Percentiles rank a stretch among this genome's conserved stretches.
phyloP scores from a whole-genome alignment of 2,797 vertebrate species.

The Mycteria americana region DNA sequence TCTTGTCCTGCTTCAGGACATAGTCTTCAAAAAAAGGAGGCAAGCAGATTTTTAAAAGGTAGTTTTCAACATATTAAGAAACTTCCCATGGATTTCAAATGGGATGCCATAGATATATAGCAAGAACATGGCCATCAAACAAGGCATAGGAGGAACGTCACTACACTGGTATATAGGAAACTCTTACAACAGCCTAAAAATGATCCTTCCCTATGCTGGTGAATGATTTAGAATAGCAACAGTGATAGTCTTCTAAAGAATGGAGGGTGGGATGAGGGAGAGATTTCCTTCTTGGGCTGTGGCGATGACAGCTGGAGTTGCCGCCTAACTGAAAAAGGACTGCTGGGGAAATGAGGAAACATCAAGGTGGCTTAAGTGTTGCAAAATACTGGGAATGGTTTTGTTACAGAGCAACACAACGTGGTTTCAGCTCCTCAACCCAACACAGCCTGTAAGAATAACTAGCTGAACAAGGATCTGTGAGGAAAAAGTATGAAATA shows the following conservation, averaged over 20 bases:
- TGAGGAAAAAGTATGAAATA: background rate
- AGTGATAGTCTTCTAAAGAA: background rate
- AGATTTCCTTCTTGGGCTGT: background rate
- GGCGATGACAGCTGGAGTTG: background rate
- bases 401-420: background rate
- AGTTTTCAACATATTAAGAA: background rate
- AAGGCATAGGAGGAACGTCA: background rate
- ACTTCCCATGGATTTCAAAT: background rate
- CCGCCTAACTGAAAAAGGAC: background rate
- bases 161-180: background rate
- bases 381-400: background rate
- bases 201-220: background rate
- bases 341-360: background rate
- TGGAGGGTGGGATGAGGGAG: background rate
- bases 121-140: background rate
- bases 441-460: background rate
- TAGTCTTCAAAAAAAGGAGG: background rate
- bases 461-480: background rate
- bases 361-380: background rate
- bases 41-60: background rate
- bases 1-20: background rate
- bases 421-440: background rate
- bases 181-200: background rate
- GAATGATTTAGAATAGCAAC: background rate
- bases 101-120: background rate